Base-by-base conservation (phyloP, 2,113 vertebrate genomes). In the Salvator merianae region DNA sequence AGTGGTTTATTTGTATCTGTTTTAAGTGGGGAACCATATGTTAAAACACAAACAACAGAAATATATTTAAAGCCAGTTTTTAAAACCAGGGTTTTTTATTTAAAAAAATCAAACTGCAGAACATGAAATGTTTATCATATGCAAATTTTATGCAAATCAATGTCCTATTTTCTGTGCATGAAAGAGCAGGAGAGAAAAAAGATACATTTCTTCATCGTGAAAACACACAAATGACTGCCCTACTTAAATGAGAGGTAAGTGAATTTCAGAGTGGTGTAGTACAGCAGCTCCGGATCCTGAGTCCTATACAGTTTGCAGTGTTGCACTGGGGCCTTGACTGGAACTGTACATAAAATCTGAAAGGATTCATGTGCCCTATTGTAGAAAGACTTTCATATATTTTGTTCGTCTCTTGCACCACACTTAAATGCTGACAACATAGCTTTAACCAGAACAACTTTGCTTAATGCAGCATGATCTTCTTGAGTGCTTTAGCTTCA, bases 401-500 rank as follows among this genome's bases (percentile, higher is more conserved):
- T 70, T 28, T 38, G 30, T 69, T 77, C 36, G 36, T 50, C 66
- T 84, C 69, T 62, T 26, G n/a, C 50, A 78, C 34, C 70, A 77
- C 26, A 34, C 70, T 79, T 28, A 50, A 81, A 79, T 34, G 32
- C 53, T 62, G n/a, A 84, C 85, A 90, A 26, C 16, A 36, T 2
- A 72, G 7, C 50, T 81, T 1, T 32, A 65, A 32, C 40, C 73
- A 75, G 30, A 90, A 55, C 82, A n/a, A 50, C 26, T 13, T 73
- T 12, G 32, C 82, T 87, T 55, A 84, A 24, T 65, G 76, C 65
- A 3, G 0, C 82, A 34, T 84, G 30, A 69, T 86, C 13, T 73
- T 73, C 81, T 74, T 84, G 43, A 86, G 77, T 40, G 65, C 20
- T 7, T 74, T 87, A 79, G 2, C 76, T 83, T 86, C 22, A 0